Percentiles rank a stretch among this genome's conserved stretches.
Evolutionary conservation across 2,888 invertebrate species (phyloP).

Genomic region (Oasisia sp.): DNA sequence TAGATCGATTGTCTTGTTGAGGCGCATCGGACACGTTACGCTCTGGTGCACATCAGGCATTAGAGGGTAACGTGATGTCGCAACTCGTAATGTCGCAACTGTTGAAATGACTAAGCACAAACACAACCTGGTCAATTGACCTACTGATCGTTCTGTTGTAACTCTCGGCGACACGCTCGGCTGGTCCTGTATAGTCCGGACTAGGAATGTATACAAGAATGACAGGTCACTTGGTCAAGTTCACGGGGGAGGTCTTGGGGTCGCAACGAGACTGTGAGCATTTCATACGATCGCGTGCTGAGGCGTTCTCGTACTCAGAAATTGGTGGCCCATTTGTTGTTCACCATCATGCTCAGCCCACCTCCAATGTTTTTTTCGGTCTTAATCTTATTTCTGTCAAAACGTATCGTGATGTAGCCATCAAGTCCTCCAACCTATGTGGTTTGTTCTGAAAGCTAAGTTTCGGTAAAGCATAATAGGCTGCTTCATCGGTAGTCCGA

Average conservation of each 20-base stretch:
- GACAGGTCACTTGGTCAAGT: neutral
- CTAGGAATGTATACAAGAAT: neutral
- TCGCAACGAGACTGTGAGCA: neutral
- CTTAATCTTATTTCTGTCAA: neutral
- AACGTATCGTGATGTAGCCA: neutral
- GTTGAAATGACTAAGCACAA: neutral
- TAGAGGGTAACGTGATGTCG: no score
- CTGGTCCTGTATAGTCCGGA: neutral
- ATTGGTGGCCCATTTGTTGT: neutral
- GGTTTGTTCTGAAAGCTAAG: neutral
- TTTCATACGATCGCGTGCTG: neutral
- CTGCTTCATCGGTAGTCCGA: neutral
- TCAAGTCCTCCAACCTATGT: neutral
- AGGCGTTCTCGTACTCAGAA: neutral
- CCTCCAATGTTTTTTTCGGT: neutral
- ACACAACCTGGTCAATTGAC: neutral
- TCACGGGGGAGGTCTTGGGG: neutral
- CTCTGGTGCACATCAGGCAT: neutral
- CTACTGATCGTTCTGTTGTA: neutral
- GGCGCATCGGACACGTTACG: neutral
- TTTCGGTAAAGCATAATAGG: neutral
- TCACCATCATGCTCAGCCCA: neutral
- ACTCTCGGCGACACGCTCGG: neutral
- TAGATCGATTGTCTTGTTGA: no score
- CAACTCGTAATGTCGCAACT: neutral